A percentile compares a stretch with the other conserved stretches of the same genome.
Evolutionary conservation across 2,113 vertebrate species (phyloP).

Genomic region (Dascyllus trimaculatus): DNA sequence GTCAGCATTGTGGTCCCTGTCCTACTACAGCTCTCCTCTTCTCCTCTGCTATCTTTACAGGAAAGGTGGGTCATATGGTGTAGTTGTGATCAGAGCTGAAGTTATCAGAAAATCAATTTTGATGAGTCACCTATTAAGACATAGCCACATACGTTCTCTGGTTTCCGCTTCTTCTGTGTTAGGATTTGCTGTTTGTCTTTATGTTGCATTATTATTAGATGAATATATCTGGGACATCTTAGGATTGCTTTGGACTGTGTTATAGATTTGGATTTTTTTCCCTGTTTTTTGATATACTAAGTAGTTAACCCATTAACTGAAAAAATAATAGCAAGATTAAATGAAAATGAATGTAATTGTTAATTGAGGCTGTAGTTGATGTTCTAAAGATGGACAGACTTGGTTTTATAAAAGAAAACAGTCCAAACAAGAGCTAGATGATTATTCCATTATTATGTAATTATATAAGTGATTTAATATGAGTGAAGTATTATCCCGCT

Average conservation of each 20-base stretch:
- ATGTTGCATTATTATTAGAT: neutral
- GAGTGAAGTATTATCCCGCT: too few species aligned
- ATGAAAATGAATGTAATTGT: neutral
- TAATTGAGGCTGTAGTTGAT: neutral
- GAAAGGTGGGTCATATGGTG: constrained; percentile 85
- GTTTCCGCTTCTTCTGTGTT: neutral
- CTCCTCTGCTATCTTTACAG: constrained; percentile 92
- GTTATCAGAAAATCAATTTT: neutral
- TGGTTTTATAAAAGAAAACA: neutral
- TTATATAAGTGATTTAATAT: too few species aligned
- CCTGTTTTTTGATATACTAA: neutral
- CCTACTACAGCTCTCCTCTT: constrained; percentile 92
- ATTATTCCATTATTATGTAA: constrained; percentile 4
- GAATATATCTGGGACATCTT: neutral
- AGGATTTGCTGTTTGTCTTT: too few species aligned
- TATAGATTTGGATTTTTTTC: neutral
- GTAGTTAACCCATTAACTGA: neutral
- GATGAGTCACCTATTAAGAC: too few species aligned
- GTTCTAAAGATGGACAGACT: neutral
- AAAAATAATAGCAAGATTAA: constrained; percentile 12
- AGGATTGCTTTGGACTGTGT: neutral
- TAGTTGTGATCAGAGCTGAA: neutral
- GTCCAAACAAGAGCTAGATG: neutral
- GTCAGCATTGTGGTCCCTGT: constrained; percentile 91
- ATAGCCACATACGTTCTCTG: neutral